Evolutionary conservation across 37 sponge, comb jelly and placozoan genomes (phyloP).

Genomic region (Eunapius fragilis): DNA sequence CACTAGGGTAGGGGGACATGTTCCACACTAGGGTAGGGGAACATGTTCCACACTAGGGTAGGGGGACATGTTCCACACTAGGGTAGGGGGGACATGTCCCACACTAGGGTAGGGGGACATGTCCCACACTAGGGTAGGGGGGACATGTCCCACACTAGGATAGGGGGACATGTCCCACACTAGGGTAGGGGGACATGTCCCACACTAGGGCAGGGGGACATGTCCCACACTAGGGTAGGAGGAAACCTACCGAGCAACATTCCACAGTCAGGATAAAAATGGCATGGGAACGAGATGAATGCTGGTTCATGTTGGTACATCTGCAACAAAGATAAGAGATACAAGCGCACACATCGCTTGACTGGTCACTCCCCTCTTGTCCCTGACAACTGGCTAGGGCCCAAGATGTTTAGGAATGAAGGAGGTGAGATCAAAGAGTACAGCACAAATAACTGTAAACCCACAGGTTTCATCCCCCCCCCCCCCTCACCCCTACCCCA

Average conservation of each 20-base stretch:
- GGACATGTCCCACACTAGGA: too few relatives aligned
- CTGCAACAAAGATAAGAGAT: constrained; percentile 6
- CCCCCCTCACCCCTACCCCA: not conserved
- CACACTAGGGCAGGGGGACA: not conserved
- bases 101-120: too few relatives aligned
- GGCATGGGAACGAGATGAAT: constrained; percentile 99
- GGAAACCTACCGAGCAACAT: constrained; percentile 86
- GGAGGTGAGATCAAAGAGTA: not conserved
- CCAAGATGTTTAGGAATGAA: not conserved
- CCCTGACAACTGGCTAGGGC: not conserved
- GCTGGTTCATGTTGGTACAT: constrained; percentile 96
- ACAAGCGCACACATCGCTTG: not conserved
- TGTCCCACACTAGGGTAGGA: too few relatives aligned
- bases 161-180: too few relatives aligned
- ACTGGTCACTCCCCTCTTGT: not conserved
- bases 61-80: too few relatives aligned
- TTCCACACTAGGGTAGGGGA: not conserved
- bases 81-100: not conserved
- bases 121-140: not conserved
- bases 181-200: not conserved
- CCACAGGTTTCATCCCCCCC: not conserved
- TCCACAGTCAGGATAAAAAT: constrained; percentile 97
- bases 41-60: too few relatives aligned
- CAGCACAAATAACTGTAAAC: not conserved
- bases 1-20: not conserved